phyloP scores from a whole-genome alignment of 2,888 invertebrate species.

The Trilocha varians region DNA sequence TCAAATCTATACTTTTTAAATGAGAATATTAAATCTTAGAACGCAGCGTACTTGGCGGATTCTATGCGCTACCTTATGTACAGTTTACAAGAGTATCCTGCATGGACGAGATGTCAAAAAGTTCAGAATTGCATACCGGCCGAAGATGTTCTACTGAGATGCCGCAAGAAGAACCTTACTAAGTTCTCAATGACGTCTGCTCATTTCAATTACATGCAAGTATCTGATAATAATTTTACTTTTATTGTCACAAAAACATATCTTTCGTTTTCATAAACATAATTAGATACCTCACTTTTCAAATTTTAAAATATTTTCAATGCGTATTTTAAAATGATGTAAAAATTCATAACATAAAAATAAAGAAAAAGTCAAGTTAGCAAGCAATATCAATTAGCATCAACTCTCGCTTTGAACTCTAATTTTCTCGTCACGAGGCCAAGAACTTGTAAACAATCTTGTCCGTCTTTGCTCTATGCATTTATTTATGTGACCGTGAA shows the following conservation, averaged over 20 bases:
- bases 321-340: no score
- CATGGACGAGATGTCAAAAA: conserved; percentile 32
- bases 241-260: no score
- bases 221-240: no score
- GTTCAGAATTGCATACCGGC: conserved; percentile 22
- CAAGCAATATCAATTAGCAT: no score
- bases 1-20: no score
- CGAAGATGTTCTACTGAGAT: conserved; percentile 26
- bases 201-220: conserved; percentile 41
- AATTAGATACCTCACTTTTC: no score
- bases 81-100: conserved; percentile 25
- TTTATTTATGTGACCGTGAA: neutral
- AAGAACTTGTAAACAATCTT: neutral
- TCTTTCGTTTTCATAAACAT: no score
- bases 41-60: conserved; percentile 37
- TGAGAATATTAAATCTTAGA: conserved; percentile 21
- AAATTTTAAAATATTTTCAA: no score
- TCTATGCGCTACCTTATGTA: conserved; percentile 27
- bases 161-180: conserved; percentile 18
- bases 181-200: conserved; percentile 31
- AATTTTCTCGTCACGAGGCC: neutral
- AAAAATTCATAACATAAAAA: no score
- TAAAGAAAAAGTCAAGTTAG: no score
- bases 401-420: neutral
- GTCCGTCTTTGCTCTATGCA: neutral